Evolutionary conservation across 1,140 invertebrate species (phyloP).

Genomic region (Drosophila neocordata): DNA sequence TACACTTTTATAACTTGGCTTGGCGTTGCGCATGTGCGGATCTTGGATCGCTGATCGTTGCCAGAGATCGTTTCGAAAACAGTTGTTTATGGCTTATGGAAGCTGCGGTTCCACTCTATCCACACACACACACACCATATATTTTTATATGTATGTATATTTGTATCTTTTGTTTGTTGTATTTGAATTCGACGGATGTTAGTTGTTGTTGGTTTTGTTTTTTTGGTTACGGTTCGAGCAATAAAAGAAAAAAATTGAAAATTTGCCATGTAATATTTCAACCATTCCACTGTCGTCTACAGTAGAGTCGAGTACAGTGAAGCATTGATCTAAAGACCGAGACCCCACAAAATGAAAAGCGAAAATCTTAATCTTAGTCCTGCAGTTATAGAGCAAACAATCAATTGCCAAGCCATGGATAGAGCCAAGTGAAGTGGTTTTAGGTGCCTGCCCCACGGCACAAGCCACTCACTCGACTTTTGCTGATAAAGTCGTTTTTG

Average conservation of each 20-base stretch:
- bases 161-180: slow-evolving; percentile 2
- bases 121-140: slow-evolving; percentile 1
- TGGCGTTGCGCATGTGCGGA: slow-evolving; percentile 64
- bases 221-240: neutral
- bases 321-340: slow-evolving; percentile 16
- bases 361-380: slow-evolving; percentile 58
- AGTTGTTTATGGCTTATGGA: slow-evolving; percentile 70
- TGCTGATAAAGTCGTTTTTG: slow-evolving; percentile 64
- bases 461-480: slow-evolving; percentile 70
- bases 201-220: slow-evolving; percentile 22
- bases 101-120: slow-evolving; percentile 35
- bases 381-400: slow-evolving; percentile 75
- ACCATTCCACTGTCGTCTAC: neutral
- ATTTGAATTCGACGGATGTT: slow-evolving; percentile 55
- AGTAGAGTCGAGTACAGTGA: no score
- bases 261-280: slow-evolving; percentile 34
- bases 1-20: slow-evolving; percentile 78
- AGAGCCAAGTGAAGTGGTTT: slow-evolving; percentile 54
- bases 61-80: slow-evolving; percentile 49
- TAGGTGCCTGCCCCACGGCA: slow-evolving; percentile 41
- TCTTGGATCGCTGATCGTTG: slow-evolving; percentile 28
- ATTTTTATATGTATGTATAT: neutral
- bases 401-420: slow-evolving; percentile 61
- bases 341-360: slow-evolving; percentile 32
- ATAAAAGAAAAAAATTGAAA: slow-evolving; percentile 41